Evolutionary conservation across 2,113 vertebrate species (phyloP), one percentile per base, ranked within the genome.

Genomic region (Procapra przewalskii): DNA sequence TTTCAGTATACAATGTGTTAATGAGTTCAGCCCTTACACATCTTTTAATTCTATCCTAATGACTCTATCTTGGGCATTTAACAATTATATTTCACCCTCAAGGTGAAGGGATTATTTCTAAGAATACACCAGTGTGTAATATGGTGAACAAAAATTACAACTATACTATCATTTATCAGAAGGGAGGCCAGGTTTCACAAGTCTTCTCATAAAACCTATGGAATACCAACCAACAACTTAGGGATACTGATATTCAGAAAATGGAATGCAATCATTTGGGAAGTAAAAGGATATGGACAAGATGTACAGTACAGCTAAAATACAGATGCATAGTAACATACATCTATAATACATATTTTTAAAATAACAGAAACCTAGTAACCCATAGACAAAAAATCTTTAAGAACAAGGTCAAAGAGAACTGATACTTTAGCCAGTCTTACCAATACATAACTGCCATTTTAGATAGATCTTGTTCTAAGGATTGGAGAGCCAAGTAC

Each of bases 371-470:
- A 19, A 79, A 31, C 31, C 48, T 84, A 54, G 80, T 40, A 97
- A 48, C 17, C 14, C 33, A 19, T 36, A 25, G 6, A 57, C 80
- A 7, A 95, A 88, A 67, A 92, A 95, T 55, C 36, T 48, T 93
- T 54, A 71, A 96, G 33, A 92, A 84, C 23, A 87, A 27, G 29
- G 14, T 94, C 14, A 90, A 84, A 87, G 1, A 79, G 27, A 96
- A 97, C 3, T 84, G 55, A 88, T 16, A 80, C 14, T n/a, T 71
- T 64, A 91, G 85, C 14, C 81, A 90, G 36, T 97, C 99, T 99
- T 98, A 99, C 99, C 99, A 99, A 94, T 99, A 99, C 99, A 99
- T 99, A 97, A 99, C 99, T 94, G 99, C 99, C 99, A 99, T 99
- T 99, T 99, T 99, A 54, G 99, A 99, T 87, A 99, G 99, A 98